Evolutionary conservation across 2,113 vertebrate species (phyloP).

Genomic region (Rhagologus leucostigma): DNA sequence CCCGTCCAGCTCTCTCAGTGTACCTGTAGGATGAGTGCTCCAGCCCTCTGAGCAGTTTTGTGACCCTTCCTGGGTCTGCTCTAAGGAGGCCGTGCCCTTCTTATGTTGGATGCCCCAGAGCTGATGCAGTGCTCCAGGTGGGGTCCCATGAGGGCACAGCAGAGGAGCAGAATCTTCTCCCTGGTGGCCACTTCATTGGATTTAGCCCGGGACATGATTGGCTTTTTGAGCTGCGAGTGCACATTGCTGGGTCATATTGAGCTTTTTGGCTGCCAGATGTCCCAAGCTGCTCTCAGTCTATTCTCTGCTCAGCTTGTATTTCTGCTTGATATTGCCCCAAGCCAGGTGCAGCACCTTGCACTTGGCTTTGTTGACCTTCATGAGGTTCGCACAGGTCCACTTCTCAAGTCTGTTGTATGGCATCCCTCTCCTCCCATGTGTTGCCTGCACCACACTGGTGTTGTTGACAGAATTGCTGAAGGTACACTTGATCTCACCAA

Average conservation of each 20-base stretch:
- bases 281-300: background rate
- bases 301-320: background rate
- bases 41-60: background rate
- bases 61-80: background rate
- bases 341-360: background rate
- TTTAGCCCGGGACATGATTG: background rate
- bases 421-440: accelerated
- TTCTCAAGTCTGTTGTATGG: background rate
- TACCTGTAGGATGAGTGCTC: accelerated
- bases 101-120: background rate
- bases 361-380: background rate
- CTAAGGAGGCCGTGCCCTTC: background rate
- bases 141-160: background rate
- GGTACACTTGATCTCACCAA: background rate
- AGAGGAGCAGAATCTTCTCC: background rate
- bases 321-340: background rate
- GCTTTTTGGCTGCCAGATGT: background rate
- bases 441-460: background rate
- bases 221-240: background rate
- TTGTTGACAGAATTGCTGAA: background rate
- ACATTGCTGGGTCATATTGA: background rate
- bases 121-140: background rate
- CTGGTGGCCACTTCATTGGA: background rate
- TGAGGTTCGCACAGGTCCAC: background rate
- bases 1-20: background rate